Evolutionary conservation across 2,888 invertebrate genomes (phyloP), one percentile per base, ranked within the genome.

Genomic region (Acanthococcus lagerstroemiae): DNA sequence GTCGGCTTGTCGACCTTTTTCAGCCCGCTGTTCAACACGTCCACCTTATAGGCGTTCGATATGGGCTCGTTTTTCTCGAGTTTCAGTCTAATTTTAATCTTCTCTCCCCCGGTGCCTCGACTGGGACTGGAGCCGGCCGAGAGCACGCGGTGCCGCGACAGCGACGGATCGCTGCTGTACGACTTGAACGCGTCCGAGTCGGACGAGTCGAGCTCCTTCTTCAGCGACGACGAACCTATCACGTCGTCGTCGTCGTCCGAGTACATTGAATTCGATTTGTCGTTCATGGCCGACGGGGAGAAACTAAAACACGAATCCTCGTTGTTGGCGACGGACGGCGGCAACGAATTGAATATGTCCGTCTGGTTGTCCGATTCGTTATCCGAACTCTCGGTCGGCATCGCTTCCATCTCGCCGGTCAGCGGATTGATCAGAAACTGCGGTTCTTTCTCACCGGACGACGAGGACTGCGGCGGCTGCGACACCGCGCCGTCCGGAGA

Each of bases 401-500:
- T 87, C 2, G 87, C 84, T 73, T 92, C 92, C 73, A 93, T 80
- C 74, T 90, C 86, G 17, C 73, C 89, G 70, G 93, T 92, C 69
- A 92, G 80, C 0, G 93, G 92, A 79, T 93, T 94, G 72, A 93
- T 90, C 52, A 93, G 83, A 80, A 88, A 89, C 78, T 88, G 88
- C 73, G 84, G 82, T 75, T 82, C 83, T 73, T 85, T 85, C 68
- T 84, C 84, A 45, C 63, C 55, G n/a, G 67, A 61, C 30, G 69
- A 55, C 22, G 68, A 65, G 21, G 61, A 44, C 50, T 67, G 45
- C 7, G 71, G 55, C 68, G 71, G 70, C 54, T 67, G 52, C 50
- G 65, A 45, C 22, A 24, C 58, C 4, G 46, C 58, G 12, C 15
- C 24, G 55, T n/a, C 17, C 1, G 19, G 12, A 3, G 21, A 30